Conservation (phyloP, 2,888 invertebrate species). For the Cactoblastis cactorum region DNA sequence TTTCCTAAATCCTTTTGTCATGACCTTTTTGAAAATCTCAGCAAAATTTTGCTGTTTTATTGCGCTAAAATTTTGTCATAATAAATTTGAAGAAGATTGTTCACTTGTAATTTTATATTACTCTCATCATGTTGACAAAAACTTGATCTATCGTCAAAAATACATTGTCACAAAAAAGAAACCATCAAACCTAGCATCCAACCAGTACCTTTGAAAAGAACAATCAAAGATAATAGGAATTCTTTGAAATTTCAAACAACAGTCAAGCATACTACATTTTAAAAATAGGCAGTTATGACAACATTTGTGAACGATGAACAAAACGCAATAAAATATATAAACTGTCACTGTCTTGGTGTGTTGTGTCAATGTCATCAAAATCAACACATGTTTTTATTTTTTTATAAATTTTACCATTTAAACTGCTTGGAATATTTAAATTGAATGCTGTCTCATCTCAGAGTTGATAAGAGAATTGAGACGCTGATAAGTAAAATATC, state of each 20-base stretch:
- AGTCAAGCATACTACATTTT: too few relatives aligned
- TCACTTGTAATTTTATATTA: background rate
- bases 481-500: too few relatives aligned
- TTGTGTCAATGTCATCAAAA: too few relatives aligned
- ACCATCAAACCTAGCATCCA: background rate
- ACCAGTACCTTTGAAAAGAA: background rate
- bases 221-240: too few relatives aligned
- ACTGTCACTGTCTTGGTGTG: too few relatives aligned
- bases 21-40: background rate
- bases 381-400: too few relatives aligned
- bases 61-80: slow-evolving; percentile 9
- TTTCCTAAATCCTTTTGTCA: background rate
- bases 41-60: background rate
- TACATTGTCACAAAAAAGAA: background rate
- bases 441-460: background rate
- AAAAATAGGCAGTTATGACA: too few relatives aligned
- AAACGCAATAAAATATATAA: too few relatives aligned
- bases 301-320: too few relatives aligned
- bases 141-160: background rate
- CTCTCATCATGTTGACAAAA: background rate
- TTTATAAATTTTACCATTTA: too few relatives aligned
- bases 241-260: too few relatives aligned
- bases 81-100: background rate
- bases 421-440: too few relatives aligned
- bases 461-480: background rate